Base-by-base conservation (phyloP, 2,888 invertebrate genomes). In the Temnothorax ravouxi region DNA sequence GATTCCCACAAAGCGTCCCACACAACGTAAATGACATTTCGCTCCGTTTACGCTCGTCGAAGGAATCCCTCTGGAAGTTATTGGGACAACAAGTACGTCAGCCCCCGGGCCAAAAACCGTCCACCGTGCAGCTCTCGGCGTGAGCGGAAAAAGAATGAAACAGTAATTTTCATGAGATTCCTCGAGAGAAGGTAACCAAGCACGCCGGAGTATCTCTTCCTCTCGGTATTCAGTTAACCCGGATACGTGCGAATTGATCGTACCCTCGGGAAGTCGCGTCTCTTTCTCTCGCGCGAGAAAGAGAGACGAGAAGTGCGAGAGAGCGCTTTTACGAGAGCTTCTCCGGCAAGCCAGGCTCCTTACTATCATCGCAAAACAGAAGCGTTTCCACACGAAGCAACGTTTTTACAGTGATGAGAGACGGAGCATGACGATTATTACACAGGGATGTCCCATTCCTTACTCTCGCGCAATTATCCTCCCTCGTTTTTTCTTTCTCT, bases 301-400 rank as follows among this genome's bases (percentile, higher is more conserved):
- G 66, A 38, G 56, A 59, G 56, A 11, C 34, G 54, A 25, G 29
- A 47, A 52, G 59, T 44, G 38, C 66, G n/a, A 13, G 56, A 29
- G 38, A 29, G 8, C 21, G 29, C 21, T 18, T 56, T 69, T 56
- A 71, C 56, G 18, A 69, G 54, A 6, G 21, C 13, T 15, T 13
- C 69, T 80, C 56, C 79, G 47, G 71, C 79, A 54, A 47, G 50
- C 79, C 18, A 47, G 47, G 59, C 50, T 56, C 54, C 13, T 69
- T 50, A 54, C 41, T 54, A 54, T 11, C 47, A 47, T 69, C 21
- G 66, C 85, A 83, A 88, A 80, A 88, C 88, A 88, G 76, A 88
- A 89, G 90, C 89, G 82, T 88, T 84, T 85, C 76, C 84, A 89
- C 88, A 90, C 64, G 85, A 90, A 90, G 90, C 89, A 81, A 75